These are phyloP conservation scores for roundworm (Caenorhabditis elegans) DNA, from an alignment of 1,140 invertebrate species.

Conservation along the genomic window DNA sequence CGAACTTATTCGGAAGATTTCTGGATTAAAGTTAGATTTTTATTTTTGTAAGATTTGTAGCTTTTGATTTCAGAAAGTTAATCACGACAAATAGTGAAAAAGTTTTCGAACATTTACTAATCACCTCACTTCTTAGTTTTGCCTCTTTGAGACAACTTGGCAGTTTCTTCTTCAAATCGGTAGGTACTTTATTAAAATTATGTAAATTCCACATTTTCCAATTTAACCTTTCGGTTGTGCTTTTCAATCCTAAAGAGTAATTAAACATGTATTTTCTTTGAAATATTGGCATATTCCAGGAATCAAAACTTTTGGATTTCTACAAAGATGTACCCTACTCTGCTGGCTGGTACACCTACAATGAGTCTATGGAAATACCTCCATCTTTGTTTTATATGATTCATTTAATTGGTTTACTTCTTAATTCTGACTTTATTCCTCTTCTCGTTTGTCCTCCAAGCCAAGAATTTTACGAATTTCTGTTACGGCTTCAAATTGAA, in stretches of 20 bases:
- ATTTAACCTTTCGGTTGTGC: no score
- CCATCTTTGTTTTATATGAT: neutral
- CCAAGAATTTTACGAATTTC: neutral
- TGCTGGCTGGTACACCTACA: neutral
- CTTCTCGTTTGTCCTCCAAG: neutral
- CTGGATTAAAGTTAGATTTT: neutral
- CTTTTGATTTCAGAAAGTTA: neutral
- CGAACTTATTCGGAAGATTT: neutral
- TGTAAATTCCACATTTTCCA: no score
- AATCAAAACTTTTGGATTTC: neutral
- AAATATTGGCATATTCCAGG: neutral
- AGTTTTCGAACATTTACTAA: neutral
- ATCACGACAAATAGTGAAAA: constrained; percentile 8
- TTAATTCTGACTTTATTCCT: neutral
- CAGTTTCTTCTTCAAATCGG: constrained; percentile 1
- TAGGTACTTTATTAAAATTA: neutral
- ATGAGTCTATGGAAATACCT: neutral
- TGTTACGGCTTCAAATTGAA: neutral
- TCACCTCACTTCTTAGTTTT: neutral
- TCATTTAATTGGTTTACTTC: neutral
- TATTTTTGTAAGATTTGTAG: neutral
- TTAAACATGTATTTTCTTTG: neutral
- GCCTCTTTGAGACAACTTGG: neutral
- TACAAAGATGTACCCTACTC: constrained; percentile 16
- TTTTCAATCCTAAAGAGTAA: no score